Evolutionary conservation across 2,113 vertebrate genomes (phyloP), one percentile per base, ranked within the genome.

Genomic region (Sporophila hypoxantha): DNA sequence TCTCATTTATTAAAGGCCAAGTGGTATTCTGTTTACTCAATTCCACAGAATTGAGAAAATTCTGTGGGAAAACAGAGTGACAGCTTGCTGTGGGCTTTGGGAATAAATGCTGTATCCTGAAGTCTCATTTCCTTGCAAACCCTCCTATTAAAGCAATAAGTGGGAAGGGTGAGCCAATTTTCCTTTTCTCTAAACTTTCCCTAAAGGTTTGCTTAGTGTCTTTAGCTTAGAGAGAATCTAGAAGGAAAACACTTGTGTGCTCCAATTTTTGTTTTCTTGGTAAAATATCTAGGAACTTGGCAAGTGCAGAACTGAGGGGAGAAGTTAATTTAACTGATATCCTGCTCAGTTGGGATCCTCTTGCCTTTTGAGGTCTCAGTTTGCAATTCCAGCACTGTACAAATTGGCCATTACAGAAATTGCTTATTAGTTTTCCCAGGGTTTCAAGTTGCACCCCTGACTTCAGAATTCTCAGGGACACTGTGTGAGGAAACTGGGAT

Each of bases 321-420:
- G 65, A 92, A 87, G 73, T 93, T 93, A 91, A 90, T 81, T 89
- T 76, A 42, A 64, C 46, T 84, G 90, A 91, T 88, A 88, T 64
- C 77, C 83, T 78, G 69, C 50, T 91, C 62, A 17, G 22, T 1
- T 93, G 74, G 50, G 90, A 85, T 80, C 7, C 22, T 49, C 34
- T 73, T 81, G 76, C 73, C 82, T 87, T 87, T 86, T 26, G 52
- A 93, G 70, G n/a, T 56, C 79, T 90, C 69, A 49, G 67, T 61
- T 86, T 88, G 71, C 56, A 84, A 55, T 84, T 78, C 44, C 37
- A 49, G 67, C 17, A 22, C 68, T 74, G 59, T 64, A 76, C 85
- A 87, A 94, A 66, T 49, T 29, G 10, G 42, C 76, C 77, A 41
- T 76, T 86, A 55, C 20, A 76, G 46, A 83, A 91, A 81, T 62